These are phyloP conservation scores for Numenius arquata DNA, from an alignment of 2,113 vertebrate species.

Conservation along the genomic window DNA sequence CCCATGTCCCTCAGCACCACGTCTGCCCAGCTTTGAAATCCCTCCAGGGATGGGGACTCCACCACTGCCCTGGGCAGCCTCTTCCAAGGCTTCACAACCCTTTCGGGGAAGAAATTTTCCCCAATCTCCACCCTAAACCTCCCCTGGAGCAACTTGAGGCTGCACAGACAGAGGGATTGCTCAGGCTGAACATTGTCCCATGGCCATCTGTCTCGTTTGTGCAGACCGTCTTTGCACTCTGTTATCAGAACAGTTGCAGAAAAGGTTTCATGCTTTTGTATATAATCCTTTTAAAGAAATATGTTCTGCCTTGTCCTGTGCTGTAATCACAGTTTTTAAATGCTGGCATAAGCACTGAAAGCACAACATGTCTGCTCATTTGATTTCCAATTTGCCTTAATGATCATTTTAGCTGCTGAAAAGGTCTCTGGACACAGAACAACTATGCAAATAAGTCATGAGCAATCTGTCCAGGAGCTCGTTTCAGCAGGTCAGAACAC, in stretches of 20 bases:
- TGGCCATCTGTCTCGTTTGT: background rate
- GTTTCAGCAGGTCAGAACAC: constrained; percentile 21
- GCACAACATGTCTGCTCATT: background rate
- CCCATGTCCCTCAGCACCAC: too few species aligned
- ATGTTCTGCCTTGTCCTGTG: background rate
- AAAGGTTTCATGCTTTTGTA: background rate
- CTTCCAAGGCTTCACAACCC: too few species aligned
- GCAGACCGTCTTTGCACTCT: background rate
- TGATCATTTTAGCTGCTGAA: background rate
- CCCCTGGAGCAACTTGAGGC: too few species aligned
- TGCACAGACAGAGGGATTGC: background rate
- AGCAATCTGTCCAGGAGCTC: constrained; percentile 1
- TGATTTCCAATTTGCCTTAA: background rate
- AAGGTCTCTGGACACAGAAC: constrained; percentile 43
- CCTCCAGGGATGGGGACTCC: too few species aligned
- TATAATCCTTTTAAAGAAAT: background rate
- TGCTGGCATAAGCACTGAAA: background rate
- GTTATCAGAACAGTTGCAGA: background rate
- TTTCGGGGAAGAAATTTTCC: too few species aligned
- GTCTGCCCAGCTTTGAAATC: too few species aligned
- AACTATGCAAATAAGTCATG: background rate
- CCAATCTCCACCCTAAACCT: too few species aligned
- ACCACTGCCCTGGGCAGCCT: too few species aligned
- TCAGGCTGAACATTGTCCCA: background rate
- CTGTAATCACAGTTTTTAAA: background rate